These are phyloP conservation scores for Neolamprologus cancellatus DNA, from an alignment of 2,113 vertebrate species.

Conservation along the genomic window DNA sequence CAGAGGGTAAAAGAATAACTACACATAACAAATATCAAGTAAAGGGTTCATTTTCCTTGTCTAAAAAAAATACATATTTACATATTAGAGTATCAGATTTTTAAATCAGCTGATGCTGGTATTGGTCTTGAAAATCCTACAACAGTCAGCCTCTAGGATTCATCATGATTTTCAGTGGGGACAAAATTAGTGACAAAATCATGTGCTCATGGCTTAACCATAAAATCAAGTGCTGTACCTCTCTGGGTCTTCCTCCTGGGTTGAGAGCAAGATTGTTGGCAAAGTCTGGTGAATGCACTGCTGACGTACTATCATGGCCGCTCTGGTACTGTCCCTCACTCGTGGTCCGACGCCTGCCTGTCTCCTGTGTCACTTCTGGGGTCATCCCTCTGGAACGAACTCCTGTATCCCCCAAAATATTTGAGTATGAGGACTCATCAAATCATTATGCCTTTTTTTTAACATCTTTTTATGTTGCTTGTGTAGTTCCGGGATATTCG, in stretches of 20 bases:
- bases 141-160: not conserved
- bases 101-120: not conserved
- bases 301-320: slow-evolving; percentile 63
- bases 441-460: not conserved
- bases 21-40: not conserved
- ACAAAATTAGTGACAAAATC: not conserved
- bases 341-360: slow-evolving; percentile 74
- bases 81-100: not conserved
- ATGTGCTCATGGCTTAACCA: not conserved
- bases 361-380: slow-evolving; percentile 69
- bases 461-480: not conserved
- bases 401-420: slow-evolving; percentile 62
- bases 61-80: not conserved
- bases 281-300: slow-evolving; percentile 77
- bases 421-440: not conserved
- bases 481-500: not conserved
- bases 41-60: not conserved
- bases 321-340: slow-evolving; percentile 91
- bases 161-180: not conserved
- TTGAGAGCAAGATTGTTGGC: slow-evolving; percentile 83
- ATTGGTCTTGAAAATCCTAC: not conserved
- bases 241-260: slow-evolving; percentile 85
- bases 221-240: slow-evolving; percentile 67
- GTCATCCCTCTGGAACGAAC: slow-evolving; percentile 80
- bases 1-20: not conserved